Base-by-base conservation (phyloP, 2,888 invertebrate genomes). In the Sinotaia quadrata region DNA sequence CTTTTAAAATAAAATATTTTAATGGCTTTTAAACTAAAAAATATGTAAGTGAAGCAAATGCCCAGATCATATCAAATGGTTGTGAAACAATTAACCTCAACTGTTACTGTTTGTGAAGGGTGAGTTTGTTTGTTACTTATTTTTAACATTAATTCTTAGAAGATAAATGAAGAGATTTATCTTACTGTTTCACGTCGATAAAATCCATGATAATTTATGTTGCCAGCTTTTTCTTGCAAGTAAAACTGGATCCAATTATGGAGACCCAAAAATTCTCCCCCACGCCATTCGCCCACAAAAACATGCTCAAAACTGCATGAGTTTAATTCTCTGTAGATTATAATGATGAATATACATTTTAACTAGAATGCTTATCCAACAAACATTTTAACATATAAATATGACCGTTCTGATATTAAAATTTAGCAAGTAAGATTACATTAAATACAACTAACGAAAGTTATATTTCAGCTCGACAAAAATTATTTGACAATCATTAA, bases 191-290 rank as follows among this genome's bases (percentile, higher is more conserved):
- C 85, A 49, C 84, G 69, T 56, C 82, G 74, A 70, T 87, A 87
- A 75, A 84, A 88, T 1, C 88, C 88, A 69, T 85, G 81, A 73
- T 88, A 88, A 74, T 88, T 82, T 36, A 88, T 81, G 62, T 85
- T 81, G 18, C 87, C 88, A 5, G 74, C 74, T 66, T 86, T 87
- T 68, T 88, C 88, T 61, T 85, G 85, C 21, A 87, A 76, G 70
- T 87, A 88, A 67, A 87, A 84, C 76, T 88, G 87, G 56, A 88
- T 79, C 88, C 88, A 88, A 77, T 88, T 88, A 75, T 88, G 88
- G 21, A 88, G 84, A n/a, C 88, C 88, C 44, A 85, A 83, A 60
- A 88, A 84, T 33, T 83, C 80, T 51, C 79, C 75, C 5, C 80
- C 81, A 27, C 84, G 75, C 0, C 80, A 81, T 72, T 88, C 88